Evolutionary conservation across 2,888 invertebrate species (phyloP).

Genomic region (Alloscopus bannaensis): DNA sequence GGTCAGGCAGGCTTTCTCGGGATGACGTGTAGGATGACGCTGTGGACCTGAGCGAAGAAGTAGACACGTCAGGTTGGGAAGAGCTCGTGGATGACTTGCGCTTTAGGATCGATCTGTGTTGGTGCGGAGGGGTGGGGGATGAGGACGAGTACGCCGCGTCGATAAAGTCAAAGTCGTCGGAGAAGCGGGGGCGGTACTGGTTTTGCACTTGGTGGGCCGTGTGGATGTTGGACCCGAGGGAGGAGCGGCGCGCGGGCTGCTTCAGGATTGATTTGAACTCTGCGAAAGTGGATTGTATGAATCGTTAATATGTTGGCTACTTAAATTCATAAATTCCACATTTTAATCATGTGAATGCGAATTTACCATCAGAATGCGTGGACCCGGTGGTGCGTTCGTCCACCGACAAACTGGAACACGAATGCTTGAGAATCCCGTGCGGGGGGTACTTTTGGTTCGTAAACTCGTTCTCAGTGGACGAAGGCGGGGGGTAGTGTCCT

Average conservation of each 20-base stretch:
- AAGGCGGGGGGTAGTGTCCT: constrained; percentile 17
- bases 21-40: constrained; percentile 36
- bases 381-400: constrained; percentile 21
- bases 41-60: constrained; percentile 50
- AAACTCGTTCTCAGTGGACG: constrained; percentile 25
- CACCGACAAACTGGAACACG: constrained; percentile 38
- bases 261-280: constrained; percentile 53
- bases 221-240: constrained; percentile 46
- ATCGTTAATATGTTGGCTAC: neutral
- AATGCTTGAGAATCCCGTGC: constrained; percentile 49
- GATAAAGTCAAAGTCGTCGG: constrained; percentile 27
- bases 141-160: constrained; percentile 4
- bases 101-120: constrained; percentile 42
- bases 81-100: constrained; percentile 45
- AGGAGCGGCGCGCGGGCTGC: constrained; percentile 40
- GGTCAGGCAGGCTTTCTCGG: constrained; percentile 40
- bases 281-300: neutral
- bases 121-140: neutral
- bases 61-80: constrained; percentile 55
- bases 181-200: constrained; percentile 18
- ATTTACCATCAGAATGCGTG: constrained; percentile 21
- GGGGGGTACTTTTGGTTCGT: neutral
- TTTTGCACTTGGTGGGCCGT: constrained; percentile 27
- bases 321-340: neutral
- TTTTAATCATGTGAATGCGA: neutral